These are phyloP conservation scores for Austrolebias charrua DNA, from an alignment of 2,797 vertebrate species.

Conservation along the genomic window DNA sequence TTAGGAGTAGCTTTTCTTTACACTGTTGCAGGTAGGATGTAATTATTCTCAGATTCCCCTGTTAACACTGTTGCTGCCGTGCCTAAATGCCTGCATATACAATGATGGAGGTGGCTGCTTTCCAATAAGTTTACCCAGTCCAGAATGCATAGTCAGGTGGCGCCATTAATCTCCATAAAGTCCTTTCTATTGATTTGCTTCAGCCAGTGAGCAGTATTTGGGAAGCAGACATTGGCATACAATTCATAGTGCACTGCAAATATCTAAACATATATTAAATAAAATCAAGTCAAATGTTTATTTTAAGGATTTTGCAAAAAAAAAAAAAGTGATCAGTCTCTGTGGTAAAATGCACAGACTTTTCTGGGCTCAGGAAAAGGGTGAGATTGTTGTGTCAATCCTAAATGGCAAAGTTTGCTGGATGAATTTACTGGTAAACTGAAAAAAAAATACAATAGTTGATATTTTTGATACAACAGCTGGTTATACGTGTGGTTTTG, in stretches of 20 bases:
- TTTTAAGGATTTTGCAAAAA: background rate
- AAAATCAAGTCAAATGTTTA: background rate
- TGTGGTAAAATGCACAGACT: background rate
- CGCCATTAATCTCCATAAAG: conserved; percentile 41
- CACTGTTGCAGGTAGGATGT: background rate
- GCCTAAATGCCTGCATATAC: conserved; percentile 19
- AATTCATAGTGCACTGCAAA: background rate
- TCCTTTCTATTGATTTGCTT: conserved; percentile 25
- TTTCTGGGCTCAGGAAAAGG: background rate
- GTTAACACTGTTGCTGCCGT: conserved; percentile 9
- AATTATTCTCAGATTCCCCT: conserved; percentile 21
- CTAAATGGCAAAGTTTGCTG: background rate
- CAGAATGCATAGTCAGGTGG: conserved; percentile 35
- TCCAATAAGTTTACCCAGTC: conserved; percentile 31
- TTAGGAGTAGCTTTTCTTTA: background rate
- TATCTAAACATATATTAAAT: background rate
- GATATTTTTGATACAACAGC: background rate
- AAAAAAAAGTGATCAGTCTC: too few relatives aligned
- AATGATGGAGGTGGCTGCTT: conserved; percentile 35
- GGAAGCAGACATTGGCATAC: background rate
- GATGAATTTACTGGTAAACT: too few relatives aligned
- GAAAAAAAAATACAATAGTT: background rate
- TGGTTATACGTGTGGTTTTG: background rate
- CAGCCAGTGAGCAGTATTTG: conserved; percentile 2
- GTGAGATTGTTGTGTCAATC: background rate